Evolutionary conservation across 2,888 invertebrate genomes (phyloP).

Genomic region (Toxonevra muliebris): DNA sequence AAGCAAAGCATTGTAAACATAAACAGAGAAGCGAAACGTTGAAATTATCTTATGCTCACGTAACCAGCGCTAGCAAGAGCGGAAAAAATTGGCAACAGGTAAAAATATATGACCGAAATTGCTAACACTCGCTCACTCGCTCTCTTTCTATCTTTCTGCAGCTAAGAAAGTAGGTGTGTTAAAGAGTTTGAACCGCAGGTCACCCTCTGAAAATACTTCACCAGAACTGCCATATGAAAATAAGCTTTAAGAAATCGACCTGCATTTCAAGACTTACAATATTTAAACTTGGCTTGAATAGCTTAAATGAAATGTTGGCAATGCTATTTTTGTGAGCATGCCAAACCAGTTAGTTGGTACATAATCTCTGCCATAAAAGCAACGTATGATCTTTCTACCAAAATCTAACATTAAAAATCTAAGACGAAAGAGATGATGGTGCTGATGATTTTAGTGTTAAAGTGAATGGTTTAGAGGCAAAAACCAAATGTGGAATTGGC

Average conservation of each 20-base stretch:
- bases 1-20: too few species aligned
- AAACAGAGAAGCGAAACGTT: too few species aligned
- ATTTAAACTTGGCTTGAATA: neutral
- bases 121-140: neutral
- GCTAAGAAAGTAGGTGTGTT: neutral
- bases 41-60: too few species aligned
- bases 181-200: conserved; percentile 1
- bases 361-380: neutral
- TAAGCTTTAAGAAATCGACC: neutral
- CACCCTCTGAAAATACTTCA: neutral
- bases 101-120: neutral
- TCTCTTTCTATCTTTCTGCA: neutral
- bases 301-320: neutral
- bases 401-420: too few species aligned
- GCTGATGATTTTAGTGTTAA: too few species aligned
- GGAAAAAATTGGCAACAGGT: too few species aligned
- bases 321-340: neutral
- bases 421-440: too few species aligned
- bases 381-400: too few species aligned
- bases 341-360: neutral
- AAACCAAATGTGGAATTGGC: conserved; percentile 2
- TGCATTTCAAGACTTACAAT: neutral
- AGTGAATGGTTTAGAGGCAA: neutral
- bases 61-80: too few species aligned
- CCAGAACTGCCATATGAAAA: neutral